These are phyloP conservation scores for Spea hammondii DNA, from an alignment of 2,797 vertebrate genomes.

Conservation along the genomic window DNA sequence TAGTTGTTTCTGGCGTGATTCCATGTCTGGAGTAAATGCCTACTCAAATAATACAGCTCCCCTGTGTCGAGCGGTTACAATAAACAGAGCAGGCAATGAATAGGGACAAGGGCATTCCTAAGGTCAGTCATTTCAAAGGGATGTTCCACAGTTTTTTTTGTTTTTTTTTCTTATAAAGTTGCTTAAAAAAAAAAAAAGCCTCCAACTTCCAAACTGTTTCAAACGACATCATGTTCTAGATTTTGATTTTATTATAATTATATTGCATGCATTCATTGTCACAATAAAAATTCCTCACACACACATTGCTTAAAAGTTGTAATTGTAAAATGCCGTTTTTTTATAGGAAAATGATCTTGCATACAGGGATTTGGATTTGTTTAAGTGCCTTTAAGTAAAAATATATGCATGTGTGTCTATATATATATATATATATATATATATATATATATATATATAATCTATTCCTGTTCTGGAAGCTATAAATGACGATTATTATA, in stretches of 20 bases:
- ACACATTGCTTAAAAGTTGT: no score
- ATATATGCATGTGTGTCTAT: no score
- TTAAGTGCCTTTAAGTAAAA: no score
- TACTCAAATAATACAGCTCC: constrained; percentile 54
- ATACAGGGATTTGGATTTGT: no score
- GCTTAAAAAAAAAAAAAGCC: not conserved
- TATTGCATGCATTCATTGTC: no score
- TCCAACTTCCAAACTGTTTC: not conserved
- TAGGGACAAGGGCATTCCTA: constrained; percentile 50
- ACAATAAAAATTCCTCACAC: no score
- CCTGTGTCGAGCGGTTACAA: constrained; percentile 55
- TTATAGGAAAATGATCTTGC: no score
- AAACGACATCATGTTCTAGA: not conserved
- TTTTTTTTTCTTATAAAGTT: not conserved
- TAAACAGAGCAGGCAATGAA: constrained; percentile 56
- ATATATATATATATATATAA: no score
- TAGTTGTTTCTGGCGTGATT: constrained; percentile 64
- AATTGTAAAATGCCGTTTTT: no score
- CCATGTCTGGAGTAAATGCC: constrained; percentile 57
- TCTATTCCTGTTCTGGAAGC: no score
- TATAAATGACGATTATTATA: not conserved
- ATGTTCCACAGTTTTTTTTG: not conserved
- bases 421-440: no score
- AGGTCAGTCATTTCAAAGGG: constrained; percentile 48
- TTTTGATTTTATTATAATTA: constrained; percentile 30